phyloP scores from a whole-genome alignment of 2,113 vertebrate genomes.

The Pimephales promelas region DNA sequence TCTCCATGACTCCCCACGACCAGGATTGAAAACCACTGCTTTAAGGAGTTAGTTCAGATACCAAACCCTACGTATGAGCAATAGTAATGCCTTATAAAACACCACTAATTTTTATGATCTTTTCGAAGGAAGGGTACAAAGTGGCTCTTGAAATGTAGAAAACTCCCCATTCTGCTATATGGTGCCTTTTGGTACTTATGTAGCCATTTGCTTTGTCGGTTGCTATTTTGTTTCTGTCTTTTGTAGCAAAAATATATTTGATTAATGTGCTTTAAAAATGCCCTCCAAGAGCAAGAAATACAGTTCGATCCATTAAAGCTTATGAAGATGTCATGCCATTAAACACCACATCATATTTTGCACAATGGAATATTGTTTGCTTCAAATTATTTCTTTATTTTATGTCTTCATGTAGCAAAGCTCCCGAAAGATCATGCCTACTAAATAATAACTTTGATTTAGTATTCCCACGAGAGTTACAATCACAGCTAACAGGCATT shows the following conservation, averaged over 20 bases:
- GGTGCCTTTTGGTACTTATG: conserved; percentile 40
- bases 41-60: no score
- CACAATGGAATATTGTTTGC: not conserved
- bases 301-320: conserved; percentile 35
- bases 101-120: no score
- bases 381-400: conserved; percentile 6
- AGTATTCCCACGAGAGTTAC: not conserved
- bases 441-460: conserved; percentile 26
- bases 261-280: conserved; percentile 52
- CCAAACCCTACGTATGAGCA: no score
- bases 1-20: no score
- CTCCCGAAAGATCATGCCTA: conserved; percentile 1
- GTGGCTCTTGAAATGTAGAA: not conserved
- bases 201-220: conserved; percentile 37
- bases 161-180: not conserved
- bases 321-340: not conserved
- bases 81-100: no score
- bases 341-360: conserved; percentile 13
- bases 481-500: not conserved
- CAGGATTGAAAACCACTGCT: no score
- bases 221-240: conserved; percentile 40
- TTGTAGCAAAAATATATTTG: conserved; percentile 34
- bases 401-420: not conserved
- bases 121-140: conserved; percentile 11
- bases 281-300: not conserved